phyloP scores from a whole-genome alignment of 2,797 vertebrate genomes.

The Semotilus atromaculatus region DNA sequence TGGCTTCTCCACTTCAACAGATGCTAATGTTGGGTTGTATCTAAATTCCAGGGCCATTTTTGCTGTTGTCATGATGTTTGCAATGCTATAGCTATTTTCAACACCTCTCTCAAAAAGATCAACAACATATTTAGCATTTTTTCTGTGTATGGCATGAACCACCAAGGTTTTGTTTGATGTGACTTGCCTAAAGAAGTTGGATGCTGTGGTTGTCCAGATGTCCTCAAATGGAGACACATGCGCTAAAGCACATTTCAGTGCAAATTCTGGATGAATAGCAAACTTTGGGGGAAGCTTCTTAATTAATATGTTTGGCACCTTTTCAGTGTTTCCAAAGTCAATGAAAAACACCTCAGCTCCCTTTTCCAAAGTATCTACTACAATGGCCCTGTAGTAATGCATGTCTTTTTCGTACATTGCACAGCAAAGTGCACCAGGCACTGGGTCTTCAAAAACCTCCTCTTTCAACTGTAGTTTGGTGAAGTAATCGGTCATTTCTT shows the following conservation, averaged over 20 bases:
- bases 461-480: constrained; percentile 74
- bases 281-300: constrained; percentile 85
- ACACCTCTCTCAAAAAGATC: constrained; percentile 69
- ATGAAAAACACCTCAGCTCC: constrained; percentile 84
- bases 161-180: constrained; percentile 78
- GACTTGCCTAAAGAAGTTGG: constrained; percentile 79
- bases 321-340: constrained; percentile 92
- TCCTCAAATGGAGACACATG: constrained; percentile 77
- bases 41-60: constrained; percentile 79
- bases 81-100: constrained; percentile 70
- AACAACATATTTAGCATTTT: constrained; percentile 78
- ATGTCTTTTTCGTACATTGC: constrained; percentile 85
- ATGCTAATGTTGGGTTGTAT: constrained; percentile 41
- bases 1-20: constrained; percentile 8
- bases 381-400: constrained; percentile 85
- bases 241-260: constrained; percentile 84
- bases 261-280: constrained; percentile 80
- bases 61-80: constrained; percentile 74
- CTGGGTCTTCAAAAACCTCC: constrained; percentile 79
- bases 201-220: constrained; percentile 79
- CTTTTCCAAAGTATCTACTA: constrained; percentile 75
- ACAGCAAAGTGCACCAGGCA: constrained; percentile 85
- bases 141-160: constrained; percentile 76
- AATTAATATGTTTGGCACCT: constrained; percentile 80
- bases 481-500: constrained; percentile 76